Percentiles rank a stretch among this genome's conserved stretches.
phyloP scores from a whole-genome alignment of 2,888 invertebrate species.

The Panzeria rudis region DNA sequence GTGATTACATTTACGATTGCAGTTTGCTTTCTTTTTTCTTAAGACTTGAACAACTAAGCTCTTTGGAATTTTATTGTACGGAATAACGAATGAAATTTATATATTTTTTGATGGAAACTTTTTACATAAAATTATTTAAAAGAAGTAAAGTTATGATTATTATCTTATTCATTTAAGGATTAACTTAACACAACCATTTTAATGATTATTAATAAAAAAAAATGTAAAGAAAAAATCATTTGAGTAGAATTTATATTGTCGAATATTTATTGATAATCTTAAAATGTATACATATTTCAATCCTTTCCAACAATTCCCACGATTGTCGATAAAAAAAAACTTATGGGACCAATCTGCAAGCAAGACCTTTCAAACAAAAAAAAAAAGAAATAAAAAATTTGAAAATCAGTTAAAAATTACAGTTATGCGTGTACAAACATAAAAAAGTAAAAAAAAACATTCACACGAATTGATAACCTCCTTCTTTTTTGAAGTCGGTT shows the following conservation, averaged over 20 bases:
- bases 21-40: constrained; percentile 14
- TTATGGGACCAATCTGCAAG: too few relatives aligned
- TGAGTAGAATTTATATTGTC: background rate
- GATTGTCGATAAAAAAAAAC: too few relatives aligned
- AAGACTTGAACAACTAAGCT: constrained; percentile 56
- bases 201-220: background rate
- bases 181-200: constrained; percentile 64
- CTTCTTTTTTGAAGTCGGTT: too few relatives aligned
- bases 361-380: too few relatives aligned
- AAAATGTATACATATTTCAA: background rate
- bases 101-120: background rate
- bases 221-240: background rate
- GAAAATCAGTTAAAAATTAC: too few relatives aligned
- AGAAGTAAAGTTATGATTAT: background rate
- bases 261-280: background rate
- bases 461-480: too few relatives aligned
- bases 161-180: background rate
- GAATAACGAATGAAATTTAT: background rate
- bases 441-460: too few relatives aligned
- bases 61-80: constrained; percentile 33
- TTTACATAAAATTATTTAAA: constrained; percentile 7
- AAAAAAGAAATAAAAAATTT: too few relatives aligned
- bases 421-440: too few relatives aligned
- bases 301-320: too few relatives aligned
- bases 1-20: constrained; percentile 61